Evolutionary conservation across 2,888 invertebrate genomes (phyloP).

Genomic region (Microctonus aethiopoides): DNA sequence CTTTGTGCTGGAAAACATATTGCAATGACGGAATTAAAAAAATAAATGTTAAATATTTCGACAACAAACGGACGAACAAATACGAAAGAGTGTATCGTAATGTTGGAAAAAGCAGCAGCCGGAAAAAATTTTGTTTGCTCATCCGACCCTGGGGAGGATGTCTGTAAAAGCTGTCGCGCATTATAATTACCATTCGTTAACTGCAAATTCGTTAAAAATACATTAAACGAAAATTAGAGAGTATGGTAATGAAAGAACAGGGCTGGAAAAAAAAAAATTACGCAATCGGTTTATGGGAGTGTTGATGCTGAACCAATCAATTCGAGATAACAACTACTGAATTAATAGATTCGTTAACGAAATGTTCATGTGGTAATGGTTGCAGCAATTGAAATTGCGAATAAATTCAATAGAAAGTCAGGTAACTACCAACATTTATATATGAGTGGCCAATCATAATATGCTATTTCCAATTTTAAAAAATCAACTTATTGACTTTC

Average conservation of each 20-base stretch:
- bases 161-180: constrained; percentile 20
- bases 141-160: not conserved
- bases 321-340: constrained; percentile 14
- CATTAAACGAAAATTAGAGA: constrained; percentile 19
- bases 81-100: too few species aligned
- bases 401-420: not conserved
- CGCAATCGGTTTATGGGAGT: not conserved
- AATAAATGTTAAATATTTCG: too few species aligned
- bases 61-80: constrained; percentile 6
- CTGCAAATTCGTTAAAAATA: constrained; percentile 29
- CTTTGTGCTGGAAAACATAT: too few species aligned
- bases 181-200: constrained; percentile 26
- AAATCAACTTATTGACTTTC: too few species aligned
- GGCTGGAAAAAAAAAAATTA: not conserved
- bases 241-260: not conserved
- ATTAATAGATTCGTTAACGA: constrained; percentile 26
- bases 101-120: not conserved
- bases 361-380: not conserved
- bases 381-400: not conserved
- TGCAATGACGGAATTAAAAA: too few species aligned
- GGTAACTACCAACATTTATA: too few species aligned
- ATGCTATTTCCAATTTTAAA: too few species aligned
- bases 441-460: too few species aligned
- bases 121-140: constrained; percentile 25
- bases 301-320: constrained; percentile 14